Conservation (phyloP, 1,140 invertebrate genomes). For the Drosophila serrata region DNA sequence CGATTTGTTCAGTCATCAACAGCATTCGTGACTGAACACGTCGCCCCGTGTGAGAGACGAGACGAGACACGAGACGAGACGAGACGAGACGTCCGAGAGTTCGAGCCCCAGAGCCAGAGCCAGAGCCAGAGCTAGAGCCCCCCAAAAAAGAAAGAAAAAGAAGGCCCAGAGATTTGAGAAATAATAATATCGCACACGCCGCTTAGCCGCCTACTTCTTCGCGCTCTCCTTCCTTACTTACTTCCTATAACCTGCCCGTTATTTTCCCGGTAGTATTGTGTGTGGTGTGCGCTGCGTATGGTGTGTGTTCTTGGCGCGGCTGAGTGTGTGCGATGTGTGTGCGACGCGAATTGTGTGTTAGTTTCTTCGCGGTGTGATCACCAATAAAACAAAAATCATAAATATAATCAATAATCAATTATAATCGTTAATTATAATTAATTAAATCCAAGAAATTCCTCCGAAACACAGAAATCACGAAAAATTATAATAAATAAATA, state of each 20-base stretch:
- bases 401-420: background rate
- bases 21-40: slow-evolving; percentile 85
- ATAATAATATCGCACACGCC: slow-evolving; percentile 14
- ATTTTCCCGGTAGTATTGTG: slow-evolving; percentile 5
- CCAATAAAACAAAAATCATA: background rate
- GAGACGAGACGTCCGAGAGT: slow-evolving; percentile 34
- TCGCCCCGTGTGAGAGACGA: slow-evolving; percentile 66
- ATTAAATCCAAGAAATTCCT: background rate
- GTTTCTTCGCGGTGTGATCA: slow-evolving; percentile 6
- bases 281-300: slow-evolving; percentile 6
- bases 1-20: slow-evolving; percentile 84
- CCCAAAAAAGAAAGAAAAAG: background rate
- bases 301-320: slow-evolving; percentile 19
- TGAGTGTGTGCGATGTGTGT: slow-evolving; percentile 19
- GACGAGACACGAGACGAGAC: slow-evolving; percentile 46
- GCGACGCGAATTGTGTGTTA: slow-evolving; percentile 17
- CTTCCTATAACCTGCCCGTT: background rate
- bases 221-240: slow-evolving; percentile 6
- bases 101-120: slow-evolving; percentile 29
- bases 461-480: slow-evolving; percentile 1
- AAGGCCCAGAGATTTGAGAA: slow-evolving; percentile 15
- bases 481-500: background rate
- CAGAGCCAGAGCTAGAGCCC: background rate
- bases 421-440: slow-evolving; percentile 2
- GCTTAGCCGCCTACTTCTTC: slow-evolving; percentile 9